phyloP scores from a whole-genome alignment of 2,797 vertebrate genomes.

The Muscicapa striata region DNA sequence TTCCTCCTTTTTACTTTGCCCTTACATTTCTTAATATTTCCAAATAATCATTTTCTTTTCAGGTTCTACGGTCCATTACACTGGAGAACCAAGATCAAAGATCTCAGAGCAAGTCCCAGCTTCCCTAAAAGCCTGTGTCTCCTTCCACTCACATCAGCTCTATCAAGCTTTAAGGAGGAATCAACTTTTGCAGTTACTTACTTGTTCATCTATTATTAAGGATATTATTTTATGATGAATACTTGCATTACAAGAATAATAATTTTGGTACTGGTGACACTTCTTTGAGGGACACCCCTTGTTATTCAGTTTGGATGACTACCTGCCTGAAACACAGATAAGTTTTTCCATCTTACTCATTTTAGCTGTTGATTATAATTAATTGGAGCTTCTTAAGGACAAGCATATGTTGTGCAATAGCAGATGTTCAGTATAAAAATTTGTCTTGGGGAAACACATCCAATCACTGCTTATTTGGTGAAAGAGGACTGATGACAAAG shows the following conservation, averaged over 20 bases:
- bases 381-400: neutral
- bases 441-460: neutral
- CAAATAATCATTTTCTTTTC: neutral
- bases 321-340: neutral
- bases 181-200: neutral
- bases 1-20: neutral
- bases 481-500: neutral
- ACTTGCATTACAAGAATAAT: neutral
- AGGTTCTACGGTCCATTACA: neutral
- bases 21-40: neutral
- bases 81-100: neutral
- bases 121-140: neutral
- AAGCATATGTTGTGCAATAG: neutral
- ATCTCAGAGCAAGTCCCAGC: neutral
- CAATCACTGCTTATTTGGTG: neutral
- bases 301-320: neutral
- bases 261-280: neutral
- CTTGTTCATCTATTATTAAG: neutral
- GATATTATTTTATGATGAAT: neutral
- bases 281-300: neutral
- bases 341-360: neutral
- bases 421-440: neutral
- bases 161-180: neutral
- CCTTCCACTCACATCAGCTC: neutral
- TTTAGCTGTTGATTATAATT: neutral